phyloP scores from a whole-genome alignment of 2,888 invertebrate species.

The Sepioteuthis lessoniana region DNA sequence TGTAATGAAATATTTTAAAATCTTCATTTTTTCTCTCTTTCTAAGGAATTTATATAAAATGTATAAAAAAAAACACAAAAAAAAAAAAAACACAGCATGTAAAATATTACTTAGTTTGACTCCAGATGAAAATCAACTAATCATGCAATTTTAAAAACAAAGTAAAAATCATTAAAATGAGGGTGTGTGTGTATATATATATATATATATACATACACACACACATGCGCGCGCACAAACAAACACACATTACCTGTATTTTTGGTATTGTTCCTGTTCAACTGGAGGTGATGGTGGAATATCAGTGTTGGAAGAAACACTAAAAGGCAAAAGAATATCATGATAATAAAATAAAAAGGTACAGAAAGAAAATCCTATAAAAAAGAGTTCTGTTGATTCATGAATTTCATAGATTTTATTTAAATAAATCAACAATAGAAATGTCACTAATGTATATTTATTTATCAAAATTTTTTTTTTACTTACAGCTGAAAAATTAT shows the following conservation, averaged over 20 bases:
- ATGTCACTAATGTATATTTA: background rate
- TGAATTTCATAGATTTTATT: background rate
- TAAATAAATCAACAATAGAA: background rate
- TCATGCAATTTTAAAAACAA: too few relatives aligned
- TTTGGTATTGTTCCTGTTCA: constrained; percentile 74
- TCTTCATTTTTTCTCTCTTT: too few relatives aligned
- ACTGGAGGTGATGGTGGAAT: constrained; percentile 78
- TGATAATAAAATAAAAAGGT: background rate
- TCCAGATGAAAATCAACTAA: too few relatives aligned
- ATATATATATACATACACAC: background rate
- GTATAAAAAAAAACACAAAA: too few relatives aligned
- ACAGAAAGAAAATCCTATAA: background rate
- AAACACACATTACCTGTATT: constrained; percentile 51
- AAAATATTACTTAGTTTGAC: too few relatives aligned
- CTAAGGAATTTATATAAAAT: too few relatives aligned
- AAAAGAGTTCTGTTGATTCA: too few relatives aligned
- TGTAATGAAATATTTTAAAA: too few relatives aligned
- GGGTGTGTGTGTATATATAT: background rate
- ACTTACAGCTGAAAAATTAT: background rate
- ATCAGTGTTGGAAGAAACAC: constrained; percentile 78
- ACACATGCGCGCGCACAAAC: too few relatives aligned
- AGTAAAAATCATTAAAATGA: too few relatives aligned
- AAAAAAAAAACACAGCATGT: too few relatives aligned
- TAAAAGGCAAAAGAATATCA: constrained; percentile 68
- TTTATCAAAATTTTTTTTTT: background rate